phyloP scores from a whole-genome alignment of 2,888 invertebrate genomes.

The Acleris emargana region DNA sequence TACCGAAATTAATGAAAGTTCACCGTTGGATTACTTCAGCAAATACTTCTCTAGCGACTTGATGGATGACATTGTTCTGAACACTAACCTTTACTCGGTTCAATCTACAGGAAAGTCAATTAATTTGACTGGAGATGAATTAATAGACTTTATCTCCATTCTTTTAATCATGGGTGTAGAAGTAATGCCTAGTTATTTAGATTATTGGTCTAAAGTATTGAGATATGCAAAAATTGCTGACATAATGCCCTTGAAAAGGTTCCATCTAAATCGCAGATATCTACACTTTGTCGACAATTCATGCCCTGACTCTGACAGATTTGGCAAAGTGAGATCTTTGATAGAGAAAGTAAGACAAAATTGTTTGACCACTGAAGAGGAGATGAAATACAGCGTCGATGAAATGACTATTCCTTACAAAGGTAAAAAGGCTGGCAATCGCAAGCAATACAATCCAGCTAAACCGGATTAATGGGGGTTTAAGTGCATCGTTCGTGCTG shows the following conservation, averaged over 20 bases:
- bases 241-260: constrained; percentile 12
- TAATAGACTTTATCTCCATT: constrained; percentile 8
- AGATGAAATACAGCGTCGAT: constrained; percentile 47
- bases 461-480: constrained; percentile 54
- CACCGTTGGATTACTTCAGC: too few relatives aligned
- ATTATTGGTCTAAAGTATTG: constrained; percentile 11
- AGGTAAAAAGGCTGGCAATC: constrained; percentile 48
- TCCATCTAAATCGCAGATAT: neutral
- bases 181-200: constrained; percentile 7
- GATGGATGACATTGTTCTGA: too few relatives aligned
- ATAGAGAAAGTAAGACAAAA: constrained; percentile 39
- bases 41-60: too few relatives aligned
- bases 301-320: constrained; percentile 35
- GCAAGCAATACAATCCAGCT: constrained; percentile 50
- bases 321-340: constrained; percentile 41
- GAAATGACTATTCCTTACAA: constrained; percentile 57
- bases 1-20: too few relatives aligned
- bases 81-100: constrained; percentile 10
- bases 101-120: constrained; percentile 4
- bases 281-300: constrained; percentile 15
- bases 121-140: constrained; percentile 2
- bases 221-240: constrained; percentile 10
- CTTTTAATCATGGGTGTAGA: constrained; percentile 8
- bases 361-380: constrained; percentile 42
- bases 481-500: constrained; percentile 48